Evolutionary conservation across 2,797 vertebrate genomes (phyloP).

Genomic region (Furcifer pardalis): DNA sequence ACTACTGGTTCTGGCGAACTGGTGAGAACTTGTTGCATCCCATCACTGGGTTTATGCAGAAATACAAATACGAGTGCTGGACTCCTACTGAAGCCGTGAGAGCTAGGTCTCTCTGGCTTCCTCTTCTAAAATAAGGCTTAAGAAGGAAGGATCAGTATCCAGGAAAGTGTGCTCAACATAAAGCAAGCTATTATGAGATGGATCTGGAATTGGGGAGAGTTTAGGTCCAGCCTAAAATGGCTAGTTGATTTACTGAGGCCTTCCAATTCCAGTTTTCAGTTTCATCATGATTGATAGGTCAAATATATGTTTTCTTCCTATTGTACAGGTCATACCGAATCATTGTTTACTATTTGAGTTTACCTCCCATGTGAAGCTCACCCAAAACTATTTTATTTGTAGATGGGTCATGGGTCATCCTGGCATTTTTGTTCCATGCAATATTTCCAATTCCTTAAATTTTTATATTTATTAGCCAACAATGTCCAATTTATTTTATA

Average conservation of each 20-base stretch:
- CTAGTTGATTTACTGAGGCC: background rate
- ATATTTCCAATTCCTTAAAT: background rate
- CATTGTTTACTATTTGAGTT: background rate
- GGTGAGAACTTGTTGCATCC: too few species aligned
- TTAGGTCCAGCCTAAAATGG: background rate
- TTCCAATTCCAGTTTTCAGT: background rate
- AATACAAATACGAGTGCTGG: background rate
- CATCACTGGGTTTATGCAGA: background rate
- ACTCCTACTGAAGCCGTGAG: background rate
- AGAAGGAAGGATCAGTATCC: background rate
- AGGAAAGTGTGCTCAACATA: background rate
- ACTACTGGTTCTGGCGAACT: too few species aligned
- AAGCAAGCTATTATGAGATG: background rate
- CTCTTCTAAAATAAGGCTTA: background rate
- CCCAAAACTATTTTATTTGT: background rate
- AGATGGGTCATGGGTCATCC: constrained; percentile 7
- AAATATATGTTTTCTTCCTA: background rate
- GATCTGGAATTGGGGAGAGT: background rate
- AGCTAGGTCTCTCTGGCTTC: background rate
- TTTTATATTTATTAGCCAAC: background rate
- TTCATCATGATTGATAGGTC: background rate
- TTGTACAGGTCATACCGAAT: background rate
- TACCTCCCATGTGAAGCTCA: background rate
- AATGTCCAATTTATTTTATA: too few species aligned
- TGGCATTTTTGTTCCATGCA: background rate